These are phyloP conservation scores for Caenorhabditis drosophilae DNA, from an alignment of 2,888 invertebrate species.

Conservation along the genomic window DNA sequence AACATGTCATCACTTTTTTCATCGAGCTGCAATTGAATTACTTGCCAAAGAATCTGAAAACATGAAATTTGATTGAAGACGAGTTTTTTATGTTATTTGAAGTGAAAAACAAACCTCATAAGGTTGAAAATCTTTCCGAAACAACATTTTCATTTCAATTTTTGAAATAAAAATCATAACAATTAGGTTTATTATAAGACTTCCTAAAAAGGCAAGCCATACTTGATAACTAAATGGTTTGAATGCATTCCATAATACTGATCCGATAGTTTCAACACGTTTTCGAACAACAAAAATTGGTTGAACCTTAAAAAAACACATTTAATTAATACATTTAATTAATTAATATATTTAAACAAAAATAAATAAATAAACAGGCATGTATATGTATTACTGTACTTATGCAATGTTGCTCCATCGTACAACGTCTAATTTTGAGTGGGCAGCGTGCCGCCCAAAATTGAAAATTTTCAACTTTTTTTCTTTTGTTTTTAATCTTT, in stretches of 20 bases:
- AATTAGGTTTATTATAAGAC: conserved; percentile 26
- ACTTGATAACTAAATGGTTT: conserved; percentile 49
- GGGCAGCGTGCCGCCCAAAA: too few relatives aligned
- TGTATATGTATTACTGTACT: too few relatives aligned
- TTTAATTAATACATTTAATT: too few relatives aligned
- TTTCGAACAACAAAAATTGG: conserved; percentile 44
- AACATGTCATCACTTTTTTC: conserved; percentile 49
- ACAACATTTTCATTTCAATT: conserved; percentile 43
- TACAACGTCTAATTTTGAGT: too few relatives aligned
- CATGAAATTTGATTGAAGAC: too few relatives aligned
- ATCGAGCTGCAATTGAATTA: conserved; percentile 55
- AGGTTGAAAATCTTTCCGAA: conserved; percentile 41
- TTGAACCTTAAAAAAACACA: conserved; percentile 36
- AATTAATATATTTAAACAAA: too few relatives aligned
- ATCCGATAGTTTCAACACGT: conserved; percentile 29
- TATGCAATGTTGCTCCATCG: too few relatives aligned
- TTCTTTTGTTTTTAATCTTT: background rate
- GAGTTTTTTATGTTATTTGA: too few relatives aligned
- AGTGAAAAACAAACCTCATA: too few relatives aligned
- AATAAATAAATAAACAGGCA: too few relatives aligned
- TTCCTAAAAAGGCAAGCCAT: conserved; percentile 48
- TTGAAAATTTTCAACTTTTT: too few relatives aligned
- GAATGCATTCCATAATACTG: conserved; percentile 59
- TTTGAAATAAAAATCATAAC: conserved; percentile 39
- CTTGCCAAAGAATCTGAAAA: conserved; percentile 58